A percentile compares a stretch with the other conserved stretches of the same genome.
These are phyloP conservation scores for Dendrocincla tyrannina DNA, from an alignment of 2,797 vertebrate species.

Conservation along the genomic window DNA sequence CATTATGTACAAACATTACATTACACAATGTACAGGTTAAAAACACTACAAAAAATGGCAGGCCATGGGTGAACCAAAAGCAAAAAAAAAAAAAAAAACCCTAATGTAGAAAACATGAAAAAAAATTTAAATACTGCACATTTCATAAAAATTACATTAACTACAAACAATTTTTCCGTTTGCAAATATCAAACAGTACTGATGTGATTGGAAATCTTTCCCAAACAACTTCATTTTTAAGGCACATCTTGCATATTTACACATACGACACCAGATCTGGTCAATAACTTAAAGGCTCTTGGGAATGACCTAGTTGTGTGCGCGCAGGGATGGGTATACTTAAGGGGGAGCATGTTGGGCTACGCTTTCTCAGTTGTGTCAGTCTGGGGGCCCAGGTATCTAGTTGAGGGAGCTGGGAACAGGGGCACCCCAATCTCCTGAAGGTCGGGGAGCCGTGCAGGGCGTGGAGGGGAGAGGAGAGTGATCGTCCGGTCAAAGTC, in stretches of 20 bases:
- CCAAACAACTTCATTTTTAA: conserved; percentile 76
- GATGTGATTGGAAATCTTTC: conserved; percentile 76
- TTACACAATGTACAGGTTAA: conserved; percentile 83
- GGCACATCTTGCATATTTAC: conserved; percentile 73
- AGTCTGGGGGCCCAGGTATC: conserved; percentile 79
- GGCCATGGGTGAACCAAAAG: conserved; percentile 73
- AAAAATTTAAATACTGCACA: conserved; percentile 79
- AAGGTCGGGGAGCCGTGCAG: conserved; percentile 88
- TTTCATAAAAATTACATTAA: conserved; percentile 86
- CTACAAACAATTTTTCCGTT: conserved; percentile 77
- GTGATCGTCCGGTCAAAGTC: conserved; percentile 90
- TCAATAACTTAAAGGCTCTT: conserved; percentile 80
- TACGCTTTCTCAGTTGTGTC: conserved; percentile 74
- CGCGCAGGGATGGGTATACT: conserved; percentile 28
- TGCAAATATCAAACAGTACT: conserved; percentile 83
- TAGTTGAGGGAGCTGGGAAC: conserved; percentile 84
- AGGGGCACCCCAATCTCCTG: conserved; percentile 90
- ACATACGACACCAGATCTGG: conserved; percentile 68
- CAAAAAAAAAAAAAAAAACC: conserved; percentile 18
- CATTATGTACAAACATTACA: conserved; percentile 86
- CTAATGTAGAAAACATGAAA: conserved; percentile 55
- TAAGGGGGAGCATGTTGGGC: neutral
- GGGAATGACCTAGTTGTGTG: conserved; percentile 52
- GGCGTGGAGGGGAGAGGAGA: conserved; percentile 86
- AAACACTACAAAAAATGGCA: conserved; percentile 81